Percentiles rank a stretch among this genome's conserved stretches.
Evolutionary conservation across 2,888 invertebrate genomes (phyloP).

Genomic region (Tineola bisselliella): DNA sequence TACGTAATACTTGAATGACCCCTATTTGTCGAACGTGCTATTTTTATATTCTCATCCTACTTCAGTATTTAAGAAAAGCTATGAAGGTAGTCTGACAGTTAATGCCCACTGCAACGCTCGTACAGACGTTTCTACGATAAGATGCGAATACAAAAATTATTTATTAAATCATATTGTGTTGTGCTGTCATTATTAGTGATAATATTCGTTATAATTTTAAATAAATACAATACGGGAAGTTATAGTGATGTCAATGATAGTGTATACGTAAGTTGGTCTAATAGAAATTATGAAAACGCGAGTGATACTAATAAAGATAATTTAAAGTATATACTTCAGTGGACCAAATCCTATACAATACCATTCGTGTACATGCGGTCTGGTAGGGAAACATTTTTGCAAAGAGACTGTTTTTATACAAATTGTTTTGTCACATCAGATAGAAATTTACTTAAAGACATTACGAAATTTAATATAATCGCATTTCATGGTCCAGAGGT

Average conservation of each 20-base stretch:
- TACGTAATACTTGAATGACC: no score
- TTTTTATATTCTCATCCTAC: no score
- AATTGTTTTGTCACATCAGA: slow-evolving; percentile 42
- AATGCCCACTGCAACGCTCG: no score
- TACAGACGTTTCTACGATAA: no score
- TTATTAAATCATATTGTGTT: neutral
- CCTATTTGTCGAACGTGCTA: no score
- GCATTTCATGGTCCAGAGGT: slow-evolving; percentile 38
- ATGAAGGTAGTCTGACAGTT: no score
- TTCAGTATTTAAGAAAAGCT: no score
- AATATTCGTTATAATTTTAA: neutral
- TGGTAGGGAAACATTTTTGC: slow-evolving; percentile 28
- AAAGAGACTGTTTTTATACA: slow-evolving; percentile 30
- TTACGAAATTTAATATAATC: slow-evolving; percentile 37
- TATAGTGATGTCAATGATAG: neutral
- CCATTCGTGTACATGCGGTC: slow-evolving; percentile 29
- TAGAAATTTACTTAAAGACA: slow-evolving; percentile 24
- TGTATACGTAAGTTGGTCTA: neutral
- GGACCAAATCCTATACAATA: slow-evolving; percentile 27
- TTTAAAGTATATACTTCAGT: slow-evolving; percentile 33
- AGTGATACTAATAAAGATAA: slow-evolving; percentile 5
- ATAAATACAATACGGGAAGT: neutral
- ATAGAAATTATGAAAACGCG: neutral
- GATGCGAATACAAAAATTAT: neutral
- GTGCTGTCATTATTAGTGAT: neutral